A percentile compares a stretch with the other conserved stretches of the same genome.
phyloP scores from a whole-genome alignment of 1,140 invertebrate genomes.

The Nephotettix cincticeps region DNA sequence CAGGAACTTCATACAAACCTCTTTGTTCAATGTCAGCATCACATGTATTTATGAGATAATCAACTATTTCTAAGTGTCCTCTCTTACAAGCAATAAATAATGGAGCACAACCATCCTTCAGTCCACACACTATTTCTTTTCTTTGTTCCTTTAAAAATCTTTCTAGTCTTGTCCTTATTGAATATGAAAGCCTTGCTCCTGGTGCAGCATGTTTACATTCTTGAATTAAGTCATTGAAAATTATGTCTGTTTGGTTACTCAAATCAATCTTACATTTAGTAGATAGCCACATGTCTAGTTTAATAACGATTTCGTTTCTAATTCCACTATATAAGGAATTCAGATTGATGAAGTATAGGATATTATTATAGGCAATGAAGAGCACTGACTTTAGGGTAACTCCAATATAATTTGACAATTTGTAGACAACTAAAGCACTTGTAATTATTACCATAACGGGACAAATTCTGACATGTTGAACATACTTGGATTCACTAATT shows the following conservation, averaged over 20 bases:
- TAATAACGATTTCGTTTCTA: neutral
- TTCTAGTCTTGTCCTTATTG: conserved; percentile 62
- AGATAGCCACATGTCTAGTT: conserved; percentile 20
- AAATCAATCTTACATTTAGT: conserved; percentile 43
- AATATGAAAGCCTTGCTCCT: conserved; percentile 63
- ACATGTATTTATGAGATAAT: conserved; percentile 82
- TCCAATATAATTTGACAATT: conserved; percentile 10
- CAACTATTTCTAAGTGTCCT: conserved; percentile 83
- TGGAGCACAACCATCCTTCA: conserved; percentile 77
- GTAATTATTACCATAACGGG: conserved; percentile 14
- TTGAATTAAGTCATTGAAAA: conserved; percentile 65
- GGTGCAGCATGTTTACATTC: conserved; percentile 69
- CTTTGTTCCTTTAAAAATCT: conserved; percentile 57
- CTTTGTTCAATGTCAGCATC: conserved; percentile 81
- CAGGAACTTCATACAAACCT: conserved; percentile 71
- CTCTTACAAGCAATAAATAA: conserved; percentile 83
- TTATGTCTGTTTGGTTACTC: conserved; percentile 54
- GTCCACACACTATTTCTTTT: conserved; percentile 61
- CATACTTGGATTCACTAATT: no score
- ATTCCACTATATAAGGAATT: conserved; percentile 13
- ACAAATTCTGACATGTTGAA: neutral
- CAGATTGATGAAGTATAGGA: neutral
- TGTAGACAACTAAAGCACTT: conserved; percentile 3
- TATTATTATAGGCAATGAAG: neutral
- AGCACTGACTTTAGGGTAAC: conserved; percentile 1